Base-by-base conservation (phyloP, 2,113 vertebrate genomes). In the Mormoops blainvillei region DNA sequence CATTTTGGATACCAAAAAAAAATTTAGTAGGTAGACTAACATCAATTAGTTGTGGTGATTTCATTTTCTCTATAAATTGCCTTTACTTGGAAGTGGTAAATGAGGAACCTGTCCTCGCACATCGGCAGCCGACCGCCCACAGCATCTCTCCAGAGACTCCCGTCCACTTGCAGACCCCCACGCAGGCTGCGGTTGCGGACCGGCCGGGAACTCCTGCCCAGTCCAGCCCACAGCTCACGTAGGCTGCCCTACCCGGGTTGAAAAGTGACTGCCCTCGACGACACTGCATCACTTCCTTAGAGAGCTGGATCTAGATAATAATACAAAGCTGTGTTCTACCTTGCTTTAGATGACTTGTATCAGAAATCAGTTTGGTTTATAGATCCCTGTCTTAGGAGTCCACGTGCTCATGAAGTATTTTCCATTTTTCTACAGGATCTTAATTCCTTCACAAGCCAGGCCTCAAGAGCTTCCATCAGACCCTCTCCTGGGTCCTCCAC, bases 371-470 rank as follows among this genome's bases (percentile, higher is more conserved):
- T 93, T 96, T 33, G 0, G 2, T 63, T 94, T 93, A 11, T 83
- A 96, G 76, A 70, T 56, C 50, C 67, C 43, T 95, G 81, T 87
- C 28, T 95, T n/a, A 28, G 43, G 9, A 95, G 50, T 86, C 81
- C 28, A 41, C 73, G 11, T 18, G 85, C 65, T 94, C 58, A 68
- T 95, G 22, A 94, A 97, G 91, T n/a, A 48, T 7, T 96, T 94
- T 10, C 0, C 0, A 8, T 96, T 95, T 97, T 95, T 76, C 77
- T 97, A 81, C 74, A 98, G 95, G 70, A 31, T 73, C 12, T 8
- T 86, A 77, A 84, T 88, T 98, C 15, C 84, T 33, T 65, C 15
- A 10, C 28, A 26, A 90, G 38, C 50, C 90, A 71, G 73, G 58
- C 38, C 11, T 67, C 88, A 76, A n/a, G 67, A 54, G 28, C 14